Evolutionary conservation across 2,888 invertebrate species (phyloP).

Genomic region (Drepana falcataria): DNA sequence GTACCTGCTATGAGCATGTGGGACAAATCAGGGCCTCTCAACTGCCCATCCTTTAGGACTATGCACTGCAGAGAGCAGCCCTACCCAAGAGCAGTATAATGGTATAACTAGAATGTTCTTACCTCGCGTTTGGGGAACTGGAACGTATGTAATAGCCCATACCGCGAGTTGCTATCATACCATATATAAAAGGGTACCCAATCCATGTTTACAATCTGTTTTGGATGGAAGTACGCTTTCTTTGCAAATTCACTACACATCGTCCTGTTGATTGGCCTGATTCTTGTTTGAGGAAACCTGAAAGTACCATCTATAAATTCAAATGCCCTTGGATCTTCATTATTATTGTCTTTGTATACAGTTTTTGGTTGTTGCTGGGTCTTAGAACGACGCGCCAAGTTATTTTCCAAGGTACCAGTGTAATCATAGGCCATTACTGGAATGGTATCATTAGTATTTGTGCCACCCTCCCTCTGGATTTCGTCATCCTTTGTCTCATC

Average conservation of each 20-base stretch:
- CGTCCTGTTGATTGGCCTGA: constrained; percentile 31
- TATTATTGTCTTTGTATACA: constrained; percentile 14
- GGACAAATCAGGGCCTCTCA: too few relatives aligned
- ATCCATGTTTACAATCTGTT: constrained; percentile 41
- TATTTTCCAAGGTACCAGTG: not conserved
- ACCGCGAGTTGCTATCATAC: constrained; percentile 10
- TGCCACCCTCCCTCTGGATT: not conserved
- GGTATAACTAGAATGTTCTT: too few relatives aligned
- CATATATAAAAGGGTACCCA: constrained; percentile 60
- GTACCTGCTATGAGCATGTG: too few relatives aligned
- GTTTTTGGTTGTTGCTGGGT: not conserved
- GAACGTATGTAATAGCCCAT: not conserved
- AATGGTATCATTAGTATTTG: not conserved
- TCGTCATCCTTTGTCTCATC: not conserved
- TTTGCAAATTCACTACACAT: constrained; percentile 48
- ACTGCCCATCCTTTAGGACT: too few relatives aligned
- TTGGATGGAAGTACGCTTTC: constrained; percentile 38
- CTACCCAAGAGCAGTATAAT: too few relatives aligned
- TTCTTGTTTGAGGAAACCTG: constrained; percentile 6
- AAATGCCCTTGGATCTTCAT: not conserved
- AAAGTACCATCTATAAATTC: not conserved
- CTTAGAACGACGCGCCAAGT: not conserved
- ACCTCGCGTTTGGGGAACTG: not conserved
- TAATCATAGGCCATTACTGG: not conserved
- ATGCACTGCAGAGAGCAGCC: too few relatives aligned